Evolutionary conservation across 2,797 vertebrate genomes (phyloP).

Genomic region (Sebastes itinus): DNA sequence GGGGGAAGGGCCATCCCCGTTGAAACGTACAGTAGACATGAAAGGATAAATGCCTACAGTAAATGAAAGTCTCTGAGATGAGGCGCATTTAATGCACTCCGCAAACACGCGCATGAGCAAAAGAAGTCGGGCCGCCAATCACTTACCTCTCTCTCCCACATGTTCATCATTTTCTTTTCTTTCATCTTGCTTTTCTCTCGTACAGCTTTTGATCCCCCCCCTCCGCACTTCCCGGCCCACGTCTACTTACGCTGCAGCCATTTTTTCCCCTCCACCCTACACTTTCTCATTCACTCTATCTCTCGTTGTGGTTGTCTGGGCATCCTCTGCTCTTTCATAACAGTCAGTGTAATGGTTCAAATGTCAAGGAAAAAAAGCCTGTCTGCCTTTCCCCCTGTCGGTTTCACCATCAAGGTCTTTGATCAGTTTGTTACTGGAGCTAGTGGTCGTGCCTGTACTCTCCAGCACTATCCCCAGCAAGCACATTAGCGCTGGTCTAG

Average conservation of each 20-base stretch:
- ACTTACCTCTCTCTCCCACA: constrained; percentile 53
- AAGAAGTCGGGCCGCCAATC: constrained; percentile 49
- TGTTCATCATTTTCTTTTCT: constrained; percentile 68
- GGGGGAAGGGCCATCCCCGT: constrained; percentile 7
- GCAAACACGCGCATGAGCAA: constrained; percentile 52
- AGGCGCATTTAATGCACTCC: constrained; percentile 53
- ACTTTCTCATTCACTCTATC: constrained; percentile 8
- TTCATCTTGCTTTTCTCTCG: constrained; percentile 65
- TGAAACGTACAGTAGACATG: constrained; percentile 54
- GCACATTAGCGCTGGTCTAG: constrained; percentile 37
- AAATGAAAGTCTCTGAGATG: constrained; percentile 53
- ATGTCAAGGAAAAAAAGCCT: constrained; percentile 49
- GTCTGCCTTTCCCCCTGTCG: constrained; percentile 29
- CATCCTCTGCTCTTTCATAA: constrained; percentile 47
- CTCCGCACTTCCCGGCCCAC: constrained; percentile 27
- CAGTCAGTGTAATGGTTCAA: constrained; percentile 58
- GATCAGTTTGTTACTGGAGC: constrained; percentile 66
- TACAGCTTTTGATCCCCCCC: constrained; percentile 56
- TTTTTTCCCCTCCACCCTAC: constrained; percentile 27
- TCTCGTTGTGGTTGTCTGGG: constrained; percentile 27
- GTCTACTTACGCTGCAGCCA: constrained; percentile 35
- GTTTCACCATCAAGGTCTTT: constrained; percentile 55
- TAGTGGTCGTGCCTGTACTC: constrained; percentile 16
- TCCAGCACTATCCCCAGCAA: constrained; percentile 6
- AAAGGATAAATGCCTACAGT: constrained; percentile 51